These are phyloP conservation scores for Euwallacea similis DNA, from an alignment of 1,140 invertebrate species.

Conservation along the genomic window DNA sequence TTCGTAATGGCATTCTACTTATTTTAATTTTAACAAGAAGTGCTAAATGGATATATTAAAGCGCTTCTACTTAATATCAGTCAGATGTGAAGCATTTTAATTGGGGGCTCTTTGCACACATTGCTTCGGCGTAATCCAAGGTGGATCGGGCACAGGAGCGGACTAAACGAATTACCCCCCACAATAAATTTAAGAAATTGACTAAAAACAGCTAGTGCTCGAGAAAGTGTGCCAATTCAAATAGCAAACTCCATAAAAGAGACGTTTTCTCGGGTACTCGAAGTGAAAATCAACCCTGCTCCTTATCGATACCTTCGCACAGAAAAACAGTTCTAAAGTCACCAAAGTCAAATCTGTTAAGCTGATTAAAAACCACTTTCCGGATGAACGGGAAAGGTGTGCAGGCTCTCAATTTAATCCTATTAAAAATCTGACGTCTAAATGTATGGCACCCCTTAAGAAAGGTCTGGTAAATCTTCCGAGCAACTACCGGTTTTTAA, in stretches of 20 bases:
- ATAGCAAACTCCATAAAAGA: no score
- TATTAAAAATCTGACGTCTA: conserved; percentile 29
- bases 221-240: no score
- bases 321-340: conserved; percentile 20
- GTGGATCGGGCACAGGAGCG: conserved; percentile 4
- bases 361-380: conserved; percentile 34
- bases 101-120: conserved; percentile 25
- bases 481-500: conserved; percentile 30
- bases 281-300: conserved; percentile 8
- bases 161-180: not conserved
- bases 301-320: conserved; percentile 18
- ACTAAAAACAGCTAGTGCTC: not conserved
- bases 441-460: conserved; percentile 31
- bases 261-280: no score
- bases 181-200: not conserved
- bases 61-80: conserved; percentile 34
- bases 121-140: not conserved
- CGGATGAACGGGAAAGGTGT: conserved; percentile 28
- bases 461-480: conserved; percentile 10
- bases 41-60: conserved; percentile 38
- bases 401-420: conserved; percentile 28
- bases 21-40: conserved; percentile 38
- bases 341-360: conserved; percentile 29
- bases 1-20: conserved; percentile 26
- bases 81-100: conserved; percentile 34